phyloP scores from a whole-genome alignment of 2,888 invertebrate species.

The Sylvicola cinctus region DNA sequence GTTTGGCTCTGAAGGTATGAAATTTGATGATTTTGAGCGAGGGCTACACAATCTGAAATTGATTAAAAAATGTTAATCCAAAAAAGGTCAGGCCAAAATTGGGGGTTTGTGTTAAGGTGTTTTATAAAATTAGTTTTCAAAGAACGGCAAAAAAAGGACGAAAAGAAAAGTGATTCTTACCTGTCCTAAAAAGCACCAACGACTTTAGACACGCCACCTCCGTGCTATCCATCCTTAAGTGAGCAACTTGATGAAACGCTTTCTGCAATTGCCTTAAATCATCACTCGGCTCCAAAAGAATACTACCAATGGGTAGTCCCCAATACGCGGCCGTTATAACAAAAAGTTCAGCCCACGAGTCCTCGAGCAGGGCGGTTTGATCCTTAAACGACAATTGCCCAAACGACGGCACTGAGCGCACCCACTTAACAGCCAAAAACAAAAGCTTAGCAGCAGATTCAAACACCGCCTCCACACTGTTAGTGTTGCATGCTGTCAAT shows the following conservation, averaged over 20 bases:
- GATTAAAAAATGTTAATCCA: too few relatives aligned
- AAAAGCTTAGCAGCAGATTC: constrained; percentile 57
- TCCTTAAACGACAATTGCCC: constrained; percentile 38
- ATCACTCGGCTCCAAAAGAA: not conserved
- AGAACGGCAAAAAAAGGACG: constrained; percentile 16
- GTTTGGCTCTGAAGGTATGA: constrained; percentile 63
- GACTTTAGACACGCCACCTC: constrained; percentile 76
- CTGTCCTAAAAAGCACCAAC: constrained; percentile 59
- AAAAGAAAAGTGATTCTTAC: constrained; percentile 28
- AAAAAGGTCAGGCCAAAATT: too few relatives aligned
- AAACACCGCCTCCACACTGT: constrained; percentile 32
- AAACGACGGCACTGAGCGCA: constrained; percentile 54
- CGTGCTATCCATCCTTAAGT: constrained; percentile 51
- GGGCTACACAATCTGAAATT: constrained; percentile 34
- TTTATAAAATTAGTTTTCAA: constrained; percentile 10
- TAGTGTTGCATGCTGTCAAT: constrained; percentile 28
- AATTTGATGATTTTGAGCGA: constrained; percentile 36
- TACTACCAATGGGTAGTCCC: constrained; percentile 45
- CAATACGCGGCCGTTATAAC: constrained; percentile 66
- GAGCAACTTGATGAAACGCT: constrained; percentile 40
- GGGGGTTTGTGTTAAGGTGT: too few relatives aligned
- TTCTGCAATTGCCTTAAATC: constrained; percentile 32
- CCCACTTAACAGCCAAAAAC: constrained; percentile 62
- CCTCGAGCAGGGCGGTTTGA: constrained; percentile 51
- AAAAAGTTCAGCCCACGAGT: constrained; percentile 69